Conservation (phyloP, 2,888 invertebrate genomes). For the Agrochola lota region DNA sequence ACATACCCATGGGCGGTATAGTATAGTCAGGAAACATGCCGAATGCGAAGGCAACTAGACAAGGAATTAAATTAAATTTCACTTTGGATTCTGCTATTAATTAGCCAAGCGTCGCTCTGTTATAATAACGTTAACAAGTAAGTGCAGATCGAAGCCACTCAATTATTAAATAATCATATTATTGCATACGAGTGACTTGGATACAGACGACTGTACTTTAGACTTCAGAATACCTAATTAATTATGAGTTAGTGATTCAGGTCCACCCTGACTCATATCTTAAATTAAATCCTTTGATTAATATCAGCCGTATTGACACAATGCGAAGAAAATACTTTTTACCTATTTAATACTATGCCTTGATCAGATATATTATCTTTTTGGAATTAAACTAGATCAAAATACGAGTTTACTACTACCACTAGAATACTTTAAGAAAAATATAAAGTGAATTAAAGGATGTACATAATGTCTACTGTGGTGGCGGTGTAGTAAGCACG, state of each 20-base stretch:
- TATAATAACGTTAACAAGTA: constrained; percentile 29
- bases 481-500: constrained; percentile 31
- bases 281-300: constrained; percentile 37
- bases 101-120: constrained; percentile 12
- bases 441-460: constrained; percentile 7
- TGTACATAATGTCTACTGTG: constrained; percentile 40
- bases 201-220: constrained; percentile 29
- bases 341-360: constrained; percentile 1
- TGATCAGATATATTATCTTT: constrained; percentile 6
- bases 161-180: constrained; percentile 40
- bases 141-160: constrained; percentile 30
- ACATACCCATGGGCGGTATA: too few relatives aligned
- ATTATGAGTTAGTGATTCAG: constrained; percentile 34
- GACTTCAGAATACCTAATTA: constrained; percentile 29
- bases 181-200: constrained; percentile 1
- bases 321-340: constrained; percentile 2
- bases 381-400: constrained; percentile 11
- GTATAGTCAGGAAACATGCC: constrained; percentile 30
- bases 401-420: constrained; percentile 5
- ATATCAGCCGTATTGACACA: constrained; percentile 10
- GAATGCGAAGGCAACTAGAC: constrained; percentile 1
- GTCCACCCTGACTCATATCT: constrained; percentile 49
- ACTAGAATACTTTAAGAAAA: constrained; percentile 26
- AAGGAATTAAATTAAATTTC: constrained; percentile 22
- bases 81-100: constrained; percentile 25